Conservation (phyloP, 2,113 vertebrate species). For the Tautogolabrus adspersus region DNA sequence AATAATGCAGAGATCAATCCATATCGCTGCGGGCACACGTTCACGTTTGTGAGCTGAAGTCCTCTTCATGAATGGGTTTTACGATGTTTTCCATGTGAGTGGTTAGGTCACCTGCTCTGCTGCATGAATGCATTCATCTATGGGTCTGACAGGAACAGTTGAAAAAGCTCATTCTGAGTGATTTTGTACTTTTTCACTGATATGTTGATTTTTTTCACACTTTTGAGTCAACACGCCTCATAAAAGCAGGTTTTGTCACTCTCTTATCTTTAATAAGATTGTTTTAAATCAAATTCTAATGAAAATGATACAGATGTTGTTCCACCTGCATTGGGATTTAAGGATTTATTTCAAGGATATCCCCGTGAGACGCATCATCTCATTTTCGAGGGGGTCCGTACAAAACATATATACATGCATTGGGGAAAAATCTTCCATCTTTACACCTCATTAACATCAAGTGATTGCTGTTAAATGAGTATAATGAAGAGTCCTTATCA, state of each 20-base stretch:
- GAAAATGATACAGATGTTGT: no score
- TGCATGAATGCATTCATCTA: background rate
- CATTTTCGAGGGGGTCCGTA: no score
- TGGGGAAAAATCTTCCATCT: background rate
- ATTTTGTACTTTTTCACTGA: background rate
- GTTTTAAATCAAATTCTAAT: no score
- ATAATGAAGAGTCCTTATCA: background rate
- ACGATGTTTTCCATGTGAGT: background rate
- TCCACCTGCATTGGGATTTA: no score
- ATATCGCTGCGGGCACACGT: background rate
- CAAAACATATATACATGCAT: no score
- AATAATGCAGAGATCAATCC: conserved; percentile 28
- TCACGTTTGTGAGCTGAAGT: background rate
- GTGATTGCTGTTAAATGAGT: background rate
- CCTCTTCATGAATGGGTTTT: conserved; percentile 8
- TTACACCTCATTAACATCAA: background rate
- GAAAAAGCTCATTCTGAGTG: background rate
- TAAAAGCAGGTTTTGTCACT: background rate
- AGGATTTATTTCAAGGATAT: no score
- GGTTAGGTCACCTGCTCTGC: background rate
- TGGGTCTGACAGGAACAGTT: background rate
- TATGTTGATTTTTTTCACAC: background rate
- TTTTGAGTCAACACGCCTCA: background rate
- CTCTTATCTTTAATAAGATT: background rate
- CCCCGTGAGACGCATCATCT: no score